Base-by-base conservation (phyloP, 2,113 vertebrate species). In the Gallinago media region DNA sequence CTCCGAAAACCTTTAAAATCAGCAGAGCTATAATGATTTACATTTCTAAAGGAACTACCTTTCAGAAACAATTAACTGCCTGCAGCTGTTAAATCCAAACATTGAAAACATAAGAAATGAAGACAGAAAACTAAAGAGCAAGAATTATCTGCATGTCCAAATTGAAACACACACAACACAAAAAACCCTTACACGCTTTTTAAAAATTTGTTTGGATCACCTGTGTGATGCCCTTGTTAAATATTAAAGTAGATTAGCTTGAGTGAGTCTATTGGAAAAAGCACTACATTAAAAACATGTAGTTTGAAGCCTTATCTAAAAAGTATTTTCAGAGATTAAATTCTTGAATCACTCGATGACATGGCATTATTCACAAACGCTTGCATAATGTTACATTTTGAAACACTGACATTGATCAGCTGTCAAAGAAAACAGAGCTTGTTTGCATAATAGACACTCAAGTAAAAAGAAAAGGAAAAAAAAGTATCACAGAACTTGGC, bases 171-270 rank as follows among this genome's bases (percentile, higher is more conserved):
- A 65, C 5, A 23, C 32, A 58, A 16, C 36, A 66, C 2, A 0
- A 87, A 78, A 96, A 92, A 49, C 15, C 17, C 19, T 78, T 58
- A 56, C 0, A 0, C 4, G 1, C 19, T 54, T 85, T 54, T 52
- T 25, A 46, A 73, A 93, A 92, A 66, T 34, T 54, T 40, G 20
- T 88, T 77, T 85, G 40, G 61, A 89, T 89, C 58, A 88, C 32
- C 42, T 68, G 9, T 70, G 22, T 49, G 25, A 86, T 59, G 46
- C 65, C 29, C 25, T 68, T 66, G 34, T 87, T 91, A 78, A 94
- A 78, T 92, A 89, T n/a, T 36, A 91, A 91, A 91, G 70, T 63
- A 89, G 46, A 87, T 85, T 76, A 92, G 61, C 49, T 81, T 63
- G 31, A 92, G 55, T 19, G 81, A 36, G 31, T 68, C 80, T 83